phyloP scores from a whole-genome alignment of 1,140 invertebrate species.

The Oryzaephilus surinamensis region DNA sequence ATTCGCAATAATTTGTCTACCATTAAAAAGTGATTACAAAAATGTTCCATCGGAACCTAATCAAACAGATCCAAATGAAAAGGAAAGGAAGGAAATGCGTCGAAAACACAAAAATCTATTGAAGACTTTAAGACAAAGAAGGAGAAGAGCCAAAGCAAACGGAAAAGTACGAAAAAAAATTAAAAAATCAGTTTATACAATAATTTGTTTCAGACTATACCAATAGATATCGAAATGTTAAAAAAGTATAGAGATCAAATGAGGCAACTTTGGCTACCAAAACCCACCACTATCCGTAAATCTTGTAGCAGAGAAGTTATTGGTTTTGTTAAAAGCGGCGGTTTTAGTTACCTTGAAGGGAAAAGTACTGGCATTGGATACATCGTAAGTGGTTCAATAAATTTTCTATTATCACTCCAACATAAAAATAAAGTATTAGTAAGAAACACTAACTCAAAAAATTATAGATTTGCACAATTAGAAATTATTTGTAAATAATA shows the following conservation, averaged over 20 bases:
- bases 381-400: constrained; percentile 46
- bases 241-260: constrained; percentile 48
- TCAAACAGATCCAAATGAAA: constrained; percentile 47
- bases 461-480: constrained; percentile 26
- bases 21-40: constrained; percentile 44
- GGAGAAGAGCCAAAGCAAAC: too few relatives aligned
- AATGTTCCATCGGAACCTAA: constrained; percentile 45
- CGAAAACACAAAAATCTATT: constrained; percentile 46
- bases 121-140: constrained; percentile 45
- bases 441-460: constrained; percentile 25
- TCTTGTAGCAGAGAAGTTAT: constrained; percentile 55
- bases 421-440: constrained; percentile 26
- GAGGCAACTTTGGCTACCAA: constrained; percentile 57
- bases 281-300: constrained; percentile 44
- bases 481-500: constrained; percentile 22
- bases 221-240: constrained; percentile 34
- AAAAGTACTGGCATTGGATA: constrained; percentile 56
- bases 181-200: too few relatives aligned
- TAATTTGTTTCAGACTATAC: too few relatives aligned
- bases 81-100: constrained; percentile 44
- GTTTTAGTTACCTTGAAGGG: constrained; percentile 57
- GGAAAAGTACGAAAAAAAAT: too few relatives aligned
- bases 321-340: constrained; percentile 60
- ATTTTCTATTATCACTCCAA: constrained; percentile 6
- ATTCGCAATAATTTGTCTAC: constrained; percentile 56